Percentiles rank a stretch among this genome's conserved stretches.
Conservation (phyloP, 2,888 invertebrate genomes). For the Arctia plantaginis region DNA sequence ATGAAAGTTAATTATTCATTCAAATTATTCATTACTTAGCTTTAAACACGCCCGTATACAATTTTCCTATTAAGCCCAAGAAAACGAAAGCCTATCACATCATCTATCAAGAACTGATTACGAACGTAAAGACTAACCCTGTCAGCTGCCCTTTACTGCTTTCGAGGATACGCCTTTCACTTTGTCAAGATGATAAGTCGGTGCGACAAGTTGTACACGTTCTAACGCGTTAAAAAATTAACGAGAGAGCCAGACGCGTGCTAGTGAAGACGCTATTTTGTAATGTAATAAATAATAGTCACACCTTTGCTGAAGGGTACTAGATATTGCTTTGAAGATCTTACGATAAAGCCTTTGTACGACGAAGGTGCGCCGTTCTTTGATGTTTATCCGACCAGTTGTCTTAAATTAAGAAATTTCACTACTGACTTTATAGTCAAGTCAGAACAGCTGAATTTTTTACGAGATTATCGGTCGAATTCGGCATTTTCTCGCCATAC, state of each 20-base stretch:
- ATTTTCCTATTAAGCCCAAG: constrained; percentile 15
- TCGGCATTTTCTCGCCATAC: background rate
- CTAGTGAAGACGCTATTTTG: background rate
- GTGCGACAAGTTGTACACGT: constrained; percentile 42
- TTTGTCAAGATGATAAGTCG: constrained; percentile 37
- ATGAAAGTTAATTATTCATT: background rate
- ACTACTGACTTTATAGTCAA: background rate
- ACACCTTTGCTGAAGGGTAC: constrained; percentile 13
- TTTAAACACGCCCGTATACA: background rate
- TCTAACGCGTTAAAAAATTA: constrained; percentile 35
- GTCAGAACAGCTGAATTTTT: background rate
- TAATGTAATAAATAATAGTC: constrained; percentile 2
- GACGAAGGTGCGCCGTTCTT: constrained; percentile 9
- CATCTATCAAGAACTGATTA: constrained; percentile 34
- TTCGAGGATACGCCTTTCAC: constrained; percentile 49
- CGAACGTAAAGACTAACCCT: constrained; percentile 23
- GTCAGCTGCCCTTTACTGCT: constrained; percentile 42
- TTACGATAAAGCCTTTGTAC: constrained; percentile 14
- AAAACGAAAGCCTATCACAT: constrained; percentile 36
- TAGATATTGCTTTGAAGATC: constrained; percentile 13
- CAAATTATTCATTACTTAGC: background rate
- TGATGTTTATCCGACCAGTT: constrained; percentile 5
- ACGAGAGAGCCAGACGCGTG: constrained; percentile 22
- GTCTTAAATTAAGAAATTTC: constrained; percentile 2
- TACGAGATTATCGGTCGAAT: background rate